Evolutionary conservation across 2,797 vertebrate species (phyloP).

Genomic region (Myiotriccus ornatus): DNA sequence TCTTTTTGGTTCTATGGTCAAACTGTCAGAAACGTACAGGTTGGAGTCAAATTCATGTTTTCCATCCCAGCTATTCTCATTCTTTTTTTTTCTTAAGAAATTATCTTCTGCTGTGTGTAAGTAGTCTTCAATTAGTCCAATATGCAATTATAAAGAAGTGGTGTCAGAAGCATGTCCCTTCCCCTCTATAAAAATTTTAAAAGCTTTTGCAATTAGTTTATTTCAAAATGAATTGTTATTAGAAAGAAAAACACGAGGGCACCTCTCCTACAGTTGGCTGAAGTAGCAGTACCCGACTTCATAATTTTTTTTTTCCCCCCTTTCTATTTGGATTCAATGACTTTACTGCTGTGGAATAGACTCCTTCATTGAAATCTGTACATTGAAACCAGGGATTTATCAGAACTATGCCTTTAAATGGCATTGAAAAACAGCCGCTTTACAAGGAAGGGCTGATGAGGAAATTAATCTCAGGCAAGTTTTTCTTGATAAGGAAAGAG

Average conservation of each 20-base stretch:
- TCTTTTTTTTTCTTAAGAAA: conserved; percentile 73
- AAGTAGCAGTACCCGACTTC: neutral
- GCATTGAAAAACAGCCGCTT: conserved; percentile 69
- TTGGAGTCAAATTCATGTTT: conserved; percentile 62
- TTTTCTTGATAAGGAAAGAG: conserved; percentile 63
- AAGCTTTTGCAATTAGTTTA: neutral
- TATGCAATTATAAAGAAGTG: conserved; percentile 53
- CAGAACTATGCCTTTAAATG: conserved; percentile 63
- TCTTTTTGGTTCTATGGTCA: neutral
- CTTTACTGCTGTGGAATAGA: conserved; percentile 49
- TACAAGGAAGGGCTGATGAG: conserved; percentile 63
- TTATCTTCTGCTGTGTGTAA: conserved; percentile 72
- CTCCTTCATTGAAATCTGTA: conserved; percentile 39
- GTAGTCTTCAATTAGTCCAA: conserved; percentile 75
- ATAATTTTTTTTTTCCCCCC: neutral
- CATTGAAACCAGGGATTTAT: conserved; percentile 46
- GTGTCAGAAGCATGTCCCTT: neutral
- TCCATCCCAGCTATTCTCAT: conserved; percentile 48
- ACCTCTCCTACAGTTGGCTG: neutral
- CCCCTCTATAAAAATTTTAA: neutral
- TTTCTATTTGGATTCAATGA: conserved; percentile 32
- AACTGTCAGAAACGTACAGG: neutral
- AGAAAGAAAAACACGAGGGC: neutral
- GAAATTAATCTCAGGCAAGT: conserved; percentile 66
- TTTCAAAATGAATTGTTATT: neutral